phyloP scores from a whole-genome alignment of 2,888 invertebrate genomes.

The Helobdella robusta region DNA sequence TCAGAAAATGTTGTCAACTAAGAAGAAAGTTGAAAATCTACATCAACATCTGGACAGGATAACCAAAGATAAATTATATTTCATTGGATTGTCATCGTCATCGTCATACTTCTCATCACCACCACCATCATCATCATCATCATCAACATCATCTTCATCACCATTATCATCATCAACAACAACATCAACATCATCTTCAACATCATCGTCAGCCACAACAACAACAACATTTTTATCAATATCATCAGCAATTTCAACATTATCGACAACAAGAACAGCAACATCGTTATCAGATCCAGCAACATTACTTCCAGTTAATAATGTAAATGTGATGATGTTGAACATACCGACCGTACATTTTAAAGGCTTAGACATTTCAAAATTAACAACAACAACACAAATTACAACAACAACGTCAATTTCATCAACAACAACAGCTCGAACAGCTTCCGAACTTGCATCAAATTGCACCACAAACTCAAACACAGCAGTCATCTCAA shows the following conservation, averaged over 20 bases:
- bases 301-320: neutral
- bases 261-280: neutral
- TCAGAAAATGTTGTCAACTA: no score
- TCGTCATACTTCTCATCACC: neutral
- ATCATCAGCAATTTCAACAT: neutral
- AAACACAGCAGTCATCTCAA: neutral
- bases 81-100: neutral
- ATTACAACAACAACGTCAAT: neutral
- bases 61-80: constrained; percentile 8
- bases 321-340: no score
- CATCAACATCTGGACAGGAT: constrained; percentile 8
- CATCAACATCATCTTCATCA: constrained; percentile 8
- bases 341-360: no score
- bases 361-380: no score
- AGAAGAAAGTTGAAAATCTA: constrained; percentile 14
- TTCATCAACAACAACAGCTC: neutral
- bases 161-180: neutral
- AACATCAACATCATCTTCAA: neutral
- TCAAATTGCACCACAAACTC: neutral
- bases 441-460: neutral
- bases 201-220: neutral
- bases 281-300: neutral
- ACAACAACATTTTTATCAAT: neutral
- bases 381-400: neutral
- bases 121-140: constrained; percentile 1